A percentile compares a stretch with the other conserved stretches of the same genome.
These are phyloP conservation scores for Brachionus calyciflorus DNA, from an alignment of 1,140 invertebrate species.

Conservation along the genomic window DNA sequence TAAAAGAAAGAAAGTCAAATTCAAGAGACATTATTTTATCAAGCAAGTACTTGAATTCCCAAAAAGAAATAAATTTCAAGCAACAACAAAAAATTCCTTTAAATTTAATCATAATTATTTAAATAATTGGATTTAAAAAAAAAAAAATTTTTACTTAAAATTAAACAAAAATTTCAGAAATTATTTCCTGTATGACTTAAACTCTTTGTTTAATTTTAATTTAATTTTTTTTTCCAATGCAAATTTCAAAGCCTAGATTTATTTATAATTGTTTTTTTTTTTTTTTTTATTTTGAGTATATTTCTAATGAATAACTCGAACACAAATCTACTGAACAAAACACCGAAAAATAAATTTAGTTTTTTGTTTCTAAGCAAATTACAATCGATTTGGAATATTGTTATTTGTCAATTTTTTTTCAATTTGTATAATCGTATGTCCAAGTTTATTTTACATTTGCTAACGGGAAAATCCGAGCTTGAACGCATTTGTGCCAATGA, in stretches of 20 bases:
- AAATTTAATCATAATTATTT: too few species aligned
- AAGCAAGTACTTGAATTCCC: too few species aligned
- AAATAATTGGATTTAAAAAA: too few species aligned
- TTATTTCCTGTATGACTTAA: too few species aligned
- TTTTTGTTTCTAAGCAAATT: conserved; percentile 49
- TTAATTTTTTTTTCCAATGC: background rate
- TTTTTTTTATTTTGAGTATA: conserved; percentile 48
- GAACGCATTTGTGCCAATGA: conserved; percentile 86
- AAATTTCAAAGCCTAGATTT: background rate
- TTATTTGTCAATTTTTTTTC: conserved; percentile 47
- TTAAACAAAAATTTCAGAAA: too few species aligned
- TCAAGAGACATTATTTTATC: too few species aligned
- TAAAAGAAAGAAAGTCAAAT: too few species aligned
- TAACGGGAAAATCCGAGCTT: conserved; percentile 81
- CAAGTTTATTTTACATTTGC: conserved; percentile 81
- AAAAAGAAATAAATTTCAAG: too few species aligned
- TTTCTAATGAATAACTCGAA: conserved; percentile 21
- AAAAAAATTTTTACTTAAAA: too few species aligned
- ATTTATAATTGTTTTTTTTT: background rate
- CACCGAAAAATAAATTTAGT: background rate
- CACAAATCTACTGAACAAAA: background rate
- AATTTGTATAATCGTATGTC: conserved; percentile 53
- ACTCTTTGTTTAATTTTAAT: background rate
- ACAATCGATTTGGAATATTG: conserved; percentile 48
- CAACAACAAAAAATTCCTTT: too few species aligned